phyloP scores from a whole-genome alignment of 2,113 vertebrate species.

The Colius striatus region DNA sequence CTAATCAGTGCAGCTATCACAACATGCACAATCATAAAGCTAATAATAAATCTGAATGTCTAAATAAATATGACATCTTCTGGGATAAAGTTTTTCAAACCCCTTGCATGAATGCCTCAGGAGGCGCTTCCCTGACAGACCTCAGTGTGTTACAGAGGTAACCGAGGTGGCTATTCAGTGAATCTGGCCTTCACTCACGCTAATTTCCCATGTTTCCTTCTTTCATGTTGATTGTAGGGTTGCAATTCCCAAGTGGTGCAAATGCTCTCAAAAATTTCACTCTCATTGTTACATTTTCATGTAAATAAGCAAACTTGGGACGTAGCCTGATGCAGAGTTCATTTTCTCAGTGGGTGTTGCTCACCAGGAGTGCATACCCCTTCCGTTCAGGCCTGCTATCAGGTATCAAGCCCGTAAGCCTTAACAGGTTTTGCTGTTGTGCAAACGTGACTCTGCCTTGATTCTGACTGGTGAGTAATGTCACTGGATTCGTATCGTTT shows the following conservation, averaged over 20 bases:
- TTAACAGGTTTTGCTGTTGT: slow-evolving; percentile 9
- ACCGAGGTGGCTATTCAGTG: background rate
- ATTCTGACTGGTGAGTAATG: slow-evolving; percentile 74
- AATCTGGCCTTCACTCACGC: background rate
- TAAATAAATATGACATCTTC: slow-evolving; percentile 8
- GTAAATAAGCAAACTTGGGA: background rate
- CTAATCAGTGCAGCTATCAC: slow-evolving; percentile 13
- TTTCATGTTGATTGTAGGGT: background rate
- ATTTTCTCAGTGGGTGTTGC: background rate
- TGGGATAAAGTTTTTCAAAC: background rate
- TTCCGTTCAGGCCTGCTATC: background rate
- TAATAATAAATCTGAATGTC: slow-evolving; percentile 13
- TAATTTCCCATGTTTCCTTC: background rate
- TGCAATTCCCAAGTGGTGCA: background rate
- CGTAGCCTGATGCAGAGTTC: background rate
- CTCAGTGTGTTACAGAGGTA: background rate
- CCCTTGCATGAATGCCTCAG: background rate
- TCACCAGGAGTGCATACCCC: background rate
- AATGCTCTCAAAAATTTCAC: background rate
- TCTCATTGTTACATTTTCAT: background rate
- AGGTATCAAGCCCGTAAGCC: background rate
- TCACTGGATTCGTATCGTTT: slow-evolving; percentile 10
- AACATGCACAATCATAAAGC: background rate
- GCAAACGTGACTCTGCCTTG: slow-evolving; percentile 43
- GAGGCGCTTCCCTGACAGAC: background rate